Base-by-base conservation (phyloP, 2,797 vertebrate genomes). In the Fringilla coelebs region DNA sequence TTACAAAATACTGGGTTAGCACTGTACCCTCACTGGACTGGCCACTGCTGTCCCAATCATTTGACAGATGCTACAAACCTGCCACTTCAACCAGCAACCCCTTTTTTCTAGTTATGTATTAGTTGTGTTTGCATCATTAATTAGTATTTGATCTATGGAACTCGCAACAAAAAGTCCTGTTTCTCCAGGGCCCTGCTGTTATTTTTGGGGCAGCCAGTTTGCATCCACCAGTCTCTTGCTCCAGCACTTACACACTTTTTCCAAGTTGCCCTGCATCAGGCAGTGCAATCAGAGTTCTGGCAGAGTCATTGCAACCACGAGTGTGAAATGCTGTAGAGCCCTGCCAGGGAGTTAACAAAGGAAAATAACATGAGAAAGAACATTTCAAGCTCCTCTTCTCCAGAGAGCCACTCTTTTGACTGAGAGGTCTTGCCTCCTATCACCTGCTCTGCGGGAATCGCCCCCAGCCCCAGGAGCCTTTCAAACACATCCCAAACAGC, bases 181-280 rank as follows among this genome's bases (percentile, higher is more conserved):
- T 85, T 62, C 51, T 46, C n/a, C 26, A 31, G 40, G 26, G 36
- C 45, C 36, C 54, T 45, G 68, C n/a, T 24, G 72, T 32, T 54
- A 8, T 13, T 16, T 51, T 29, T 46, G 10, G 38, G 54, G 22
- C 57, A 38, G n/a, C 13, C 55, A 18, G 24, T 29, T 48, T 29
- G 17, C 34, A 24, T 10, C 26, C 38, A 32, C 2, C 34, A 77
- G 34, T 19, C 51, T 28, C 31, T 32, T 14, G 7, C 52, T 62
- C 43, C 3, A 5, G 41, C 13, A 1, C 46, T 20, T 1, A 7
- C 11, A 6, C 8, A 1, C 26, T 49, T 48, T 54, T 74, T 32
- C 66, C 13, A 11, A 12, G 22, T 16, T 77, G 74, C 51, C 45
- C 49, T 2, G 0, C 51, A n/a, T 6, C 68, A 5, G 40, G 52